phyloP scores from a whole-genome alignment of 2,888 invertebrate species.

The Hanleya hanleyi region DNA sequence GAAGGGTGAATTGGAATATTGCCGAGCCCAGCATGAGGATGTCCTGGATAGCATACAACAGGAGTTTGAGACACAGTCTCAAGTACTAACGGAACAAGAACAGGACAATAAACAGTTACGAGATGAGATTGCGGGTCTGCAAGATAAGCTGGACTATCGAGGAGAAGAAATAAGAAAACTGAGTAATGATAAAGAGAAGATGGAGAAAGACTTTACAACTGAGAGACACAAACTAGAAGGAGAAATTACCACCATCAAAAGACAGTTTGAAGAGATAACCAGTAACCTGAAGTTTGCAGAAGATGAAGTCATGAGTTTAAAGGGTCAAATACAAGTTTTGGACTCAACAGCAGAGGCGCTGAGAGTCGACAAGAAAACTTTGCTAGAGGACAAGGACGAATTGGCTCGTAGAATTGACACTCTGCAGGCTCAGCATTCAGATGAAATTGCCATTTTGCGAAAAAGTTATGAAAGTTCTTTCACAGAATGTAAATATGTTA shows the following conservation, averaged over 20 bases:
- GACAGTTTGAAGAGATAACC: conserved; percentile 24
- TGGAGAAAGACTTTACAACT: conserved; percentile 25
- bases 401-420: too few species aligned
- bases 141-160: neutral
- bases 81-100: neutral
- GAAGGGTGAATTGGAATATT: conserved; percentile 9
- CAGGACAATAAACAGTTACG: neutral
- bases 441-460: too few species aligned
- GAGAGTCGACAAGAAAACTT: neutral
- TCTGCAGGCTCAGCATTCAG: too few species aligned
- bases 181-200: conserved; percentile 12
- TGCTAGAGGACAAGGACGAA: too few species aligned
- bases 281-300: neutral
- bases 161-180: conserved; percentile 18
- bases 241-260: conserved; percentile 37
- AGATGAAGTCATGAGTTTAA: neutral
- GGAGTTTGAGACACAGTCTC: neutral
- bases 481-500: too few species aligned
- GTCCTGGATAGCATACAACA: conserved; percentile 3
- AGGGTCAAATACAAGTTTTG: neutral
- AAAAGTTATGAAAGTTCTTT: too few species aligned
- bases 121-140: neutral
- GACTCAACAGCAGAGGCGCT: conserved; percentile 2
- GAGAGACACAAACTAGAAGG: conserved; percentile 24
- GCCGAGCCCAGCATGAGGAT: neutral